These are phyloP conservation scores for Tetramorium simillimum DNA, from an alignment of 1,140 invertebrate species.

Conservation along the genomic window DNA sequence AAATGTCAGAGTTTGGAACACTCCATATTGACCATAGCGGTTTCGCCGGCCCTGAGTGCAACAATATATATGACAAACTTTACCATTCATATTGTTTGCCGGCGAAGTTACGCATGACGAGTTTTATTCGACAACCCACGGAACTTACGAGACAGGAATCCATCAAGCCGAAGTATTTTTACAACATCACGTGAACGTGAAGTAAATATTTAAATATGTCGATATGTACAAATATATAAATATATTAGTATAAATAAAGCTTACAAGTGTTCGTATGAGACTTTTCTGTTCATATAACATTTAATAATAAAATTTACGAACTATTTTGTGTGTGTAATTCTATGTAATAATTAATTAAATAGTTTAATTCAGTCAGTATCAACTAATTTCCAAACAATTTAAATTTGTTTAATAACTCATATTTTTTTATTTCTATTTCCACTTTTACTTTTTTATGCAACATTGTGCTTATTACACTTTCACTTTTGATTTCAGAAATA, in stretches of 20 bases:
- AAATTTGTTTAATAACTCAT: neutral
- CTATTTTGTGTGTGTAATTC: neutral
- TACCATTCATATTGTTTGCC: constrained; percentile 89
- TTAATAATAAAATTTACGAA: neutral
- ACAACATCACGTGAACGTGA: constrained; percentile 62
- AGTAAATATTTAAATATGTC: neutral
- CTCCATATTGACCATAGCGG: too few species aligned
- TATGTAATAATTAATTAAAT: neutral
- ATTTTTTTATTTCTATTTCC: neutral
- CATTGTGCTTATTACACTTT: neutral
- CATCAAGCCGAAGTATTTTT: constrained; percentile 84
- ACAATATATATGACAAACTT: constrained; percentile 77
- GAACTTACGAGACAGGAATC: constrained; percentile 87
- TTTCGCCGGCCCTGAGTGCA: too few species aligned
- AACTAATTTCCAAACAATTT: neutral
- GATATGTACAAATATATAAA: constrained; percentile 23
- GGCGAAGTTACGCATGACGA: constrained; percentile 90
- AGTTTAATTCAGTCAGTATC: neutral
- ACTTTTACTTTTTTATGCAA: neutral
- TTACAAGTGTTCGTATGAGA: neutral
- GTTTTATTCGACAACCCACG: constrained; percentile 92
- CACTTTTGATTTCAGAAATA: neutral
- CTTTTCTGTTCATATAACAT: neutral
- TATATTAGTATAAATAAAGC: constrained; percentile 14
- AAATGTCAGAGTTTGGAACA: too few species aligned